phyloP scores from a whole-genome alignment of 2,113 vertebrate genomes.

The Neolamprologus cancellatus region DNA sequence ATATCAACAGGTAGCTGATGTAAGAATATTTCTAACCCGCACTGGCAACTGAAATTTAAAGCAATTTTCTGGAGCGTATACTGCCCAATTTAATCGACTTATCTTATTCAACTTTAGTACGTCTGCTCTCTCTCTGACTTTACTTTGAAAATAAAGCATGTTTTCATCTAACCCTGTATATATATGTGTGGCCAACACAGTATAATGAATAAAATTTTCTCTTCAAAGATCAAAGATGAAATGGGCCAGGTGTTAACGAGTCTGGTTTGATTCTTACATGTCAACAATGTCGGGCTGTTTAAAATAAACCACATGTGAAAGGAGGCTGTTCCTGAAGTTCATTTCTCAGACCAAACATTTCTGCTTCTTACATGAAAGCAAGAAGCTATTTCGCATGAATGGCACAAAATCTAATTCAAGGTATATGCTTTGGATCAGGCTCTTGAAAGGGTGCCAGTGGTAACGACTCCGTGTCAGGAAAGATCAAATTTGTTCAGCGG shows the following conservation, averaged over 20 bases:
- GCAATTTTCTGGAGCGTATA: neutral
- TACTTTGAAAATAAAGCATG: neutral
- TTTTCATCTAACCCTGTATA: neutral
- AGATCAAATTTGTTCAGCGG: neutral
- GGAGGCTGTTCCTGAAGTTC: neutral
- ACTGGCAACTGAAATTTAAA: neutral
- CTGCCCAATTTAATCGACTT: neutral
- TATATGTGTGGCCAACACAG: neutral
- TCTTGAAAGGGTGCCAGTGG: neutral
- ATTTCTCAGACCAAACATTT: conserved; percentile 33
- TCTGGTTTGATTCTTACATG: conserved; percentile 46
- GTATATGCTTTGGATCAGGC: conserved; percentile 47
- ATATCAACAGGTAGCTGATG: neutral
- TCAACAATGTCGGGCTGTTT: conserved; percentile 38
- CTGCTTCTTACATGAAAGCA: conserved; percentile 16
- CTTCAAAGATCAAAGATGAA: neutral
- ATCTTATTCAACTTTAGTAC: neutral
- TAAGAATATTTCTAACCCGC: neutral
- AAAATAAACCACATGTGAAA: conserved; percentile 52
- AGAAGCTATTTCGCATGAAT: conserved; percentile 1
- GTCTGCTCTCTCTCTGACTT: neutral
- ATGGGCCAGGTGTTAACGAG: conserved; percentile 43
- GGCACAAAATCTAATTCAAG: conserved; percentile 39
- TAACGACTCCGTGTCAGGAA: conserved; percentile 7
- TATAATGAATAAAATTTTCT: neutral